Percentiles rank a stretch among this genome's conserved stretches.
phyloP scores from a whole-genome alignment of 2,113 vertebrate genomes.

The Romanogobio albipinnatus region DNA sequence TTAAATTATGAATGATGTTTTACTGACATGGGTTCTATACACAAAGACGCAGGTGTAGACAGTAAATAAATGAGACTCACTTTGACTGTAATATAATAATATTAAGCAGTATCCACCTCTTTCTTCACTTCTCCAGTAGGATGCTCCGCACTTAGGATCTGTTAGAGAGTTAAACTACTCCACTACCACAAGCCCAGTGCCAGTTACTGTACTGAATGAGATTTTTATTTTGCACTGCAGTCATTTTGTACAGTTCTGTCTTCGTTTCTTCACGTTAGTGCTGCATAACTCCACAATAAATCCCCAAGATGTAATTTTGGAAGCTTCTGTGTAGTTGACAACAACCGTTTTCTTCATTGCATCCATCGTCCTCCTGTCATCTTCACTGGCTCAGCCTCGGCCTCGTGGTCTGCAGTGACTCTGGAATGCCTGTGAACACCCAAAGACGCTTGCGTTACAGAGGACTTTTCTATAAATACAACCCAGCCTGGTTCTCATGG shows the following conservation, averaged over 20 bases:
- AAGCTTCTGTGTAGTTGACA: neutral
- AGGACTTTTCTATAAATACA: constrained; percentile 56
- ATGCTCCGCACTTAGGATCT: no score
- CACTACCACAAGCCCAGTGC: neutral
- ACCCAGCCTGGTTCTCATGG: constrained; percentile 75
- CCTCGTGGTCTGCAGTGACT: constrained; percentile 66
- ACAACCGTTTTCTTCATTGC: neutral
- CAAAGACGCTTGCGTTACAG: constrained; percentile 57
- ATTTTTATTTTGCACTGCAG: neutral
- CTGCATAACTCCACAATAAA: neutral
- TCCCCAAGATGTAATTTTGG: neutral
- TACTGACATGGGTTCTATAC: no score
- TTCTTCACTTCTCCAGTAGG: neutral
- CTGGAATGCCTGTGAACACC: constrained; percentile 74
- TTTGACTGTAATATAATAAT: no score
- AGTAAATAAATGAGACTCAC: no score
- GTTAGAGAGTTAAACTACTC: neutral
- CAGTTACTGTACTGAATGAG: neutral
- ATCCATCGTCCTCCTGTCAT: no score
- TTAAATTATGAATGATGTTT: no score
- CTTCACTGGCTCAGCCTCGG: constrained; percentile 30
- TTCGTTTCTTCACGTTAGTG: neutral
- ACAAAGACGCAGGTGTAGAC: no score
- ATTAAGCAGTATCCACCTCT: neutral
- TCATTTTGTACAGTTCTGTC: neutral